Evolutionary conservation across 2,888 invertebrate genomes (phyloP).

Genomic region (Mechanitis messenoides): DNA sequence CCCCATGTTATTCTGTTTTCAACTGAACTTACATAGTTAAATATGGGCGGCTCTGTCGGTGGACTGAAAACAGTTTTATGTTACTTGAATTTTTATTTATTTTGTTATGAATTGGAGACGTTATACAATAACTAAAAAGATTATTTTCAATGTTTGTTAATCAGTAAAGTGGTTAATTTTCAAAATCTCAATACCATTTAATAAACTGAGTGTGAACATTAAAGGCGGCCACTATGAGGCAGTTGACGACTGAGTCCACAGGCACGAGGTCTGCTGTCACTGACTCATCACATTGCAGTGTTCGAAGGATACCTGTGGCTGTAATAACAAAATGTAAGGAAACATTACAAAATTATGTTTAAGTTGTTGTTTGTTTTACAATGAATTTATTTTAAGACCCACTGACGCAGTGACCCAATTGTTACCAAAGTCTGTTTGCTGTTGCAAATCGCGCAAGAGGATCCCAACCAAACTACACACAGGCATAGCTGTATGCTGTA

Average conservation of each 20-base stretch:
- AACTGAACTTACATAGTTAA: constrained; percentile 83
- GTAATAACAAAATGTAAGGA: constrained; percentile 19
- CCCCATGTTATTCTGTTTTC: constrained; percentile 89
- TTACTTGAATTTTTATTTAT: background rate
- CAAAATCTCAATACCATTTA: background rate
- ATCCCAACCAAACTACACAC: too few relatives aligned
- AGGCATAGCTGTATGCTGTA: too few relatives aligned
- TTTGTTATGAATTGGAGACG: background rate
- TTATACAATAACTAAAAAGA: background rate
- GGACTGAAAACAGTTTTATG: constrained; percentile 10
- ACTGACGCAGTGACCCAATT: too few relatives aligned
- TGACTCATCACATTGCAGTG: constrained; percentile 76
- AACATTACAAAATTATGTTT: too few relatives aligned
- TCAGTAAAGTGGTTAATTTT: too few relatives aligned
- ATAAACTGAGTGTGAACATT: constrained; percentile 61
- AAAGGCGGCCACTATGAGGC: constrained; percentile 81
- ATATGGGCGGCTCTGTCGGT: constrained; percentile 21
- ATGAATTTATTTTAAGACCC: too few relatives aligned
- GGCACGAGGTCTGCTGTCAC: constrained; percentile 85
- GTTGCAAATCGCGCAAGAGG: too few relatives aligned
- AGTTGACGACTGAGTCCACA: constrained; percentile 82
- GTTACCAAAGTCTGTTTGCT: too few relatives aligned
- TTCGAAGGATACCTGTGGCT: constrained; percentile 81
- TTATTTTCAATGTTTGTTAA: background rate
- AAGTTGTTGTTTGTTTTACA: too few relatives aligned